Conservation (phyloP, 30 jellyfish, hydroid and myxozoan genomes). For the Catostylus mosaicus region DNA sequence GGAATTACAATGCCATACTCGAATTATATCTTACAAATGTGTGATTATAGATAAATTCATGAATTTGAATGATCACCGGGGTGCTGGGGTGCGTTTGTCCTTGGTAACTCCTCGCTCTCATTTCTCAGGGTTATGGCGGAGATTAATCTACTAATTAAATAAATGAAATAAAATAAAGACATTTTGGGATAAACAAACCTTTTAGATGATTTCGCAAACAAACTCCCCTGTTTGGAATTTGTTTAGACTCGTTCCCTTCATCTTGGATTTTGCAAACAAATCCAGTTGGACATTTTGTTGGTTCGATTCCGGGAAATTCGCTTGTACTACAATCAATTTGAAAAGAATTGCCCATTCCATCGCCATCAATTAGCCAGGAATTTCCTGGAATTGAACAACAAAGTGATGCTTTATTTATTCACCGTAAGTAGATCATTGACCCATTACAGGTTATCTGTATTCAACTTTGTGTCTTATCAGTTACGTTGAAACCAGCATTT, state of each 20-base stretch:
- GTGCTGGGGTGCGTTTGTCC: not conserved
- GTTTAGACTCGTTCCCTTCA: constrained; percentile 37
- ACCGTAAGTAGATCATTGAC: not conserved
- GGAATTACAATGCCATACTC: not conserved
- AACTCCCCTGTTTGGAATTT: constrained; percentile 72
- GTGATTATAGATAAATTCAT: not conserved
- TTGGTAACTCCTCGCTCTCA: not conserved
- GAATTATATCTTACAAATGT: not conserved
- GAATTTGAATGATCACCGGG: not conserved
- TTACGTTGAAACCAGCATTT: too few species aligned
- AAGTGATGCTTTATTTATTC: too few species aligned
- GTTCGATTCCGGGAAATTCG: constrained; percentile 51
- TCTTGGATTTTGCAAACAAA: constrained; percentile 41
- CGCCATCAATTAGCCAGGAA: constrained; percentile 72
- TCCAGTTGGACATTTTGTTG: constrained; percentile 60
- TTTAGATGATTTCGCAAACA: constrained; percentile 11
- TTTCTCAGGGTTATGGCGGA: not conserved
- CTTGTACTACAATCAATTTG: constrained; percentile 76
- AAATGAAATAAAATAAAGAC: too few species aligned
- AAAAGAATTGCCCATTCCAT: constrained; percentile 4
- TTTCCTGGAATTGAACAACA: constrained; percentile 12
- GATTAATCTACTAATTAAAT: not conserved
- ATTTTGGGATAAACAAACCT: not conserved
- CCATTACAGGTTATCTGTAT: too few species aligned
- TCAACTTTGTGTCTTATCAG: too few species aligned